Conservation (phyloP, 2,797 vertebrate species). For the Hydrocynus forskahlii region DNA sequence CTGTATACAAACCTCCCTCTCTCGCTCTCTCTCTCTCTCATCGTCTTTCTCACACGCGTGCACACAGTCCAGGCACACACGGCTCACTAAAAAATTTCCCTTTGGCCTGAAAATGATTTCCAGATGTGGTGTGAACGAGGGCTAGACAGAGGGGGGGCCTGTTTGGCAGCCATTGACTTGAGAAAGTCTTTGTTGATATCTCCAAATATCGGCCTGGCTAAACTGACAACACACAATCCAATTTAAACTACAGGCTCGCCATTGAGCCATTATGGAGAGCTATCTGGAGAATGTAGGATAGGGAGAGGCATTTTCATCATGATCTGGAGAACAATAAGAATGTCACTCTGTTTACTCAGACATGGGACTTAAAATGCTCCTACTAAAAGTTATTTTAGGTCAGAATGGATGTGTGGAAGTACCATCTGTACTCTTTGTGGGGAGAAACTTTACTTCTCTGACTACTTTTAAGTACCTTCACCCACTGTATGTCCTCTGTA, state of each 20-base stretch:
- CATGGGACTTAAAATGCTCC: conserved; percentile 9
- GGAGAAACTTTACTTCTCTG: neutral
- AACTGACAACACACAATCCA: conserved; percentile 53
- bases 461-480: neutral
- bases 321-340: conserved; percentile 32
- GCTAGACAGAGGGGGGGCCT: conserved; percentile 35
- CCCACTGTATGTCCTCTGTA: too few species aligned
- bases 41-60: conserved; percentile 4
- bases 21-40: neutral
- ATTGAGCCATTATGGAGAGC: conserved; percentile 28
- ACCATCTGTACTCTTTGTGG: neutral
- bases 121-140: conserved; percentile 57
- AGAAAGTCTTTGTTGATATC: conserved; percentile 56
- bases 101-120: conserved; percentile 59
- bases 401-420: neutral
- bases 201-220: conserved; percentile 39
- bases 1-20: neutral
- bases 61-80: conserved; percentile 32
- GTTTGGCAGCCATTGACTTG: conserved; percentile 47
- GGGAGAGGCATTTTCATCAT: conserved; percentile 29
- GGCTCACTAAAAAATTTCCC: conserved; percentile 46
- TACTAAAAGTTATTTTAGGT: conserved; percentile 6
- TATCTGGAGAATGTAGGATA: conserved; percentile 44
- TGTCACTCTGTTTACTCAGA: conserved; percentile 24
- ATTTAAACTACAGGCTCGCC: conserved; percentile 33